phyloP scores from a whole-genome alignment of 2,888 invertebrate genomes.

The Sclerodermus sp. region DNA sequence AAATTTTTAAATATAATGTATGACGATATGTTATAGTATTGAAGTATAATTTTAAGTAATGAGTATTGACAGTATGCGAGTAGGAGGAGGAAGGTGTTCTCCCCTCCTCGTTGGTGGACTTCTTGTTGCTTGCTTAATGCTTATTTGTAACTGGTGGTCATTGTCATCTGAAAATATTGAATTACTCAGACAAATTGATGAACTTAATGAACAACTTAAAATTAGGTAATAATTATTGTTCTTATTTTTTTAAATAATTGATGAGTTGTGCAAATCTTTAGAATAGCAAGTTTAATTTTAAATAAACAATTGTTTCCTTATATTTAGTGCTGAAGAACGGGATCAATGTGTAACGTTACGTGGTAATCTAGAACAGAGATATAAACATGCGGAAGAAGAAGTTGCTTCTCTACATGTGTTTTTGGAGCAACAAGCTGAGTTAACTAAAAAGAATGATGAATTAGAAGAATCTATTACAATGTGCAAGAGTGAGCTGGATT shows the following conservation, averaged over 20 bases:
- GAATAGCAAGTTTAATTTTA: conserved; percentile 1
- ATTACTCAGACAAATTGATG: conserved; percentile 50
- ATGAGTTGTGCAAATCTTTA: conserved; percentile 1
- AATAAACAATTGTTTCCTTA: conserved; percentile 7
- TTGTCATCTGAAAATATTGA: conserved; percentile 51
- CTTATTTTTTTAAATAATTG: background rate
- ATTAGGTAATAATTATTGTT: conserved; percentile 39
- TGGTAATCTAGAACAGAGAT: conserved; percentile 37
- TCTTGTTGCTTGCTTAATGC: conserved; percentile 46
- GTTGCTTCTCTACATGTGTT: conserved; percentile 40
- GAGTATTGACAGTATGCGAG: conserved; percentile 55
- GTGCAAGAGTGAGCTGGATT: conserved; percentile 49
- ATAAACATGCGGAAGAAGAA: conserved; percentile 41
- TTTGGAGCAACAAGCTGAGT: conserved; percentile 38
- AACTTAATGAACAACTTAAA: conserved; percentile 51
- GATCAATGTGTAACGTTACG: conserved; percentile 48
- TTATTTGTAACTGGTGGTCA: conserved; percentile 55
- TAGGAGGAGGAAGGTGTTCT: conserved; percentile 54
- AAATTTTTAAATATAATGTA: no score
- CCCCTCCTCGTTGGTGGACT: conserved; percentile 51
- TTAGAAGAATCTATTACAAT: conserved; percentile 40
- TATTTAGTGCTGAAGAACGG: conserved; percentile 48
- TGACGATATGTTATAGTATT: background rate
- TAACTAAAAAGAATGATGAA: conserved; percentile 38
- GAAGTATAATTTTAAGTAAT: conserved; percentile 27